Evolutionary conservation across 2,797 vertebrate genomes (phyloP), one percentile per base, ranked within the genome.

Genomic region (Gambusia yucatana): DNA sequence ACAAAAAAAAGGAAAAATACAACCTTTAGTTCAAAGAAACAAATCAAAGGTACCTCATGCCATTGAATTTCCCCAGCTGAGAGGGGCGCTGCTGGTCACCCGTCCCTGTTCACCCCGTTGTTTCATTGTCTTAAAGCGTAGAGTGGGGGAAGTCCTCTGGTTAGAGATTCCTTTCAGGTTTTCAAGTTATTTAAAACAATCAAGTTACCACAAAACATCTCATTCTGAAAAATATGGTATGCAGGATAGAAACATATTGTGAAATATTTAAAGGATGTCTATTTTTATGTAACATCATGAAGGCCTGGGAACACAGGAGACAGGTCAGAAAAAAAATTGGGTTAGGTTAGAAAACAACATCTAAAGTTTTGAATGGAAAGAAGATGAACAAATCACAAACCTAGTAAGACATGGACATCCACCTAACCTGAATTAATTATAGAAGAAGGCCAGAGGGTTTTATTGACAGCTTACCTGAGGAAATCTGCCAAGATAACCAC

Each of bases 11-110:
- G 43, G 10, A 52, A 71, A 75, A 87, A 81, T 61, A 48, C 55
- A 52, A 46, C 59, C 74, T 57, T 84, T 83, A 71, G 70, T 82
- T 90, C 84, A 93, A 75, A 86, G 84, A 83, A 59, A 70, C 52
- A 76, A 73, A 88, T 88, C 86, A 91, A 91, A 91, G 87, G 59
- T 80, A 33, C 7, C 61, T 79, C 25, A 25, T 36, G 79, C 50
- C 82, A 81, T 81, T 80, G 82, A 82, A 84, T 78, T 73, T 65
- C 30, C 74, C 76, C 83, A 84, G 79, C 81, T 80, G 75, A 77
- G 85, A 81, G 44, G 78, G 78, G 50, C 57, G 7, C 75, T 0
- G 36, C 78, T 46, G 9, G 8, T 36, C 1, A 44, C 41, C 76
- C 79, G 80, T 25, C 77, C 82, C 33, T 4, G 11, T 61, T 57